Evolutionary conservation across 2,888 invertebrate genomes (phyloP).

Genomic region (Callosobruchus maculatus): DNA sequence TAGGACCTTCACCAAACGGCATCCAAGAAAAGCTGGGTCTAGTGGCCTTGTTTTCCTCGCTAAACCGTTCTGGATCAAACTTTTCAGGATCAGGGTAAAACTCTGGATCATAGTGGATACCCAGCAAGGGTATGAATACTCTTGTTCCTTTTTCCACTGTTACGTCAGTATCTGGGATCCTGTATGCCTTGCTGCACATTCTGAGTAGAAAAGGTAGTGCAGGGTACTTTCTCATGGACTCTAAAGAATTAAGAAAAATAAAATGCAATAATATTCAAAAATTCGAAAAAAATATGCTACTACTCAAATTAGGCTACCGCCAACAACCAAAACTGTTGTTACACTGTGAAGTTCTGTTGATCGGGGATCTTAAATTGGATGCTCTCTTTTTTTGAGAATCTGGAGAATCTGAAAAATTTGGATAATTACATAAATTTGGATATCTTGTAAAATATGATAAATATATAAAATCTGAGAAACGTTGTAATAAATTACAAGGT

Average conservation of each 20-base stretch:
- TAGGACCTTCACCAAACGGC: constrained; percentile 19
- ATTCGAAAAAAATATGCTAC: too few relatives aligned
- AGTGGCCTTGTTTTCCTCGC: constrained; percentile 9
- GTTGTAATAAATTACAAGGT: too few relatives aligned
- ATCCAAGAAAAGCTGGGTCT: constrained; percentile 11
- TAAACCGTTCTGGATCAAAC: constrained; percentile 20
- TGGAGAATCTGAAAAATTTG: too few relatives aligned
- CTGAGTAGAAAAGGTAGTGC: constrained; percentile 12
- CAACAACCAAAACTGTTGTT: too few relatives aligned
- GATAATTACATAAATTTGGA: too few relatives aligned
- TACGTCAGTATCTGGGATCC: constrained; percentile 14
- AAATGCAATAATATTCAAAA: too few relatives aligned
- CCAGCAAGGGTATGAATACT: constrained; percentile 9
- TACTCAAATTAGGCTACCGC: too few relatives aligned
- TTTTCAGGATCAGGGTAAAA: constrained; percentile 17
- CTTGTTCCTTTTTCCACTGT: constrained; percentile 11
- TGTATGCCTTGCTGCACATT: constrained; percentile 14
- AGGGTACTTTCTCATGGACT: constrained; percentile 17
- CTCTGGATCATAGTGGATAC: constrained; percentile 14
- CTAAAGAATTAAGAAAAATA: constrained; percentile 11
- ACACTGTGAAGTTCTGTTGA: too few relatives aligned
- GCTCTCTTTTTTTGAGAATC: too few relatives aligned
- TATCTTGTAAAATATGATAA: too few relatives aligned
- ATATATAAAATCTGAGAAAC: too few relatives aligned
- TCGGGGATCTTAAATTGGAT: too few relatives aligned